Evolutionary conservation across 2,797 vertebrate genomes (phyloP).

Genomic region (Alcedo atthis): DNA sequence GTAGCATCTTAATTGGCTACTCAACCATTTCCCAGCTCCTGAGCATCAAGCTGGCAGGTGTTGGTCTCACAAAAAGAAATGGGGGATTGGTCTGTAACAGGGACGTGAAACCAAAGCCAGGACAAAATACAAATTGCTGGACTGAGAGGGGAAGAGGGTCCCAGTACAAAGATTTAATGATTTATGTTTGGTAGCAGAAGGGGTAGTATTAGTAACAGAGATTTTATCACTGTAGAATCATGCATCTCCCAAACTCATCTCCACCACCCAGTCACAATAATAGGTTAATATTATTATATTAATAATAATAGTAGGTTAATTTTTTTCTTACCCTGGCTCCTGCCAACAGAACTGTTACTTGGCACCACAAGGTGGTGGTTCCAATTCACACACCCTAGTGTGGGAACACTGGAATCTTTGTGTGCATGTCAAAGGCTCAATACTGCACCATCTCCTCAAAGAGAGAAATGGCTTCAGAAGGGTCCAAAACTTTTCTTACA

Average conservation of each 20-base stretch:
- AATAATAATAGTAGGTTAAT: neutral
- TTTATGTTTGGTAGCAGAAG: neutral
- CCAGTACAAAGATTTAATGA: neutral
- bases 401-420: neutral
- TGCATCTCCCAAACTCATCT: neutral
- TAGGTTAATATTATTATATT: too few species aligned
- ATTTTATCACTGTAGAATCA: neutral
- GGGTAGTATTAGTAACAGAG: neutral
- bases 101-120: neutral
- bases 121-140: neutral
- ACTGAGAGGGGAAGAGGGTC: neutral
- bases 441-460: neutral
- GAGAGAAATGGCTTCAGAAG: neutral
- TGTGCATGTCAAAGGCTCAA: neutral
- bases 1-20: neutral
- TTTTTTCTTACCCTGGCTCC: neutral
- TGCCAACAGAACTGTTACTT: neutral
- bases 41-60: neutral
- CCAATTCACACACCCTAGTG: accelerated
- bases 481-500: neutral
- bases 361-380: neutral
- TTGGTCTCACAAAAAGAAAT: neutral
- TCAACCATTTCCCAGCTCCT: neutral
- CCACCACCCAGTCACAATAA: neutral
- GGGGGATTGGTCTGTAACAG: accelerated